phyloP scores from a whole-genome alignment of 2,113 vertebrate species.

The Oncorhynchus masou region DNA sequence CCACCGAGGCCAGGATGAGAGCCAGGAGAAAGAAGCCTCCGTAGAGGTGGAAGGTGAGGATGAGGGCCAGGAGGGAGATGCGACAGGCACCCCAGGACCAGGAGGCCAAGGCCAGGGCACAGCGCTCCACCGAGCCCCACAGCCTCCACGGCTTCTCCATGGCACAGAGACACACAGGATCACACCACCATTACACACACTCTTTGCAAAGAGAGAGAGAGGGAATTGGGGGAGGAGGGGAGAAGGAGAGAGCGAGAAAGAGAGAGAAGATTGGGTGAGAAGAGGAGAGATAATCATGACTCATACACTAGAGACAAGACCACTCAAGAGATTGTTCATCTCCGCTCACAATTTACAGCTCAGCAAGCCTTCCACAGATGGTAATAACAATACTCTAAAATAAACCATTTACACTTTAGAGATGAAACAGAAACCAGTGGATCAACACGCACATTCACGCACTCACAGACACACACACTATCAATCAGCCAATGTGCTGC shows the following conservation, averaged over 20 bases:
- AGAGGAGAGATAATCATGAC: background rate
- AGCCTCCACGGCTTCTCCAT: constrained; percentile 98
- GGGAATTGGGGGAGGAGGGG: background rate
- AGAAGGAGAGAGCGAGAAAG: constrained; percentile 10
- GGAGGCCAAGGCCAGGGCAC: constrained; percentile 83
- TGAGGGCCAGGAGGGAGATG: constrained; percentile 92
- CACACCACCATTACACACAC: constrained; percentile 37
- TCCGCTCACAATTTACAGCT: background rate
- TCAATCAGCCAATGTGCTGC: background rate
- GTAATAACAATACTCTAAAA: background rate
- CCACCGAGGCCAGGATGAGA: constrained; percentile 90
- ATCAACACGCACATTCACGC: too few relatives aligned
- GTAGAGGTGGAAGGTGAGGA: constrained; percentile 96
- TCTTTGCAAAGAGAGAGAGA: constrained; percentile 39
- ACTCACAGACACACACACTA: background rate
- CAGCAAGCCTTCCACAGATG: background rate
- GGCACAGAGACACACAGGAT: constrained; percentile 49
- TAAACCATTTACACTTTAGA: background rate
- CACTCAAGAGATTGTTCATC: too few relatives aligned
- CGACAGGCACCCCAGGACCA: constrained; percentile 97
- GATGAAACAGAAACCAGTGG: background rate
- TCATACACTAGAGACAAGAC: too few relatives aligned
- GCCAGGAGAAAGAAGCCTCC: constrained; percentile 87
- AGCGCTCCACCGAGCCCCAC: constrained; percentile 86
- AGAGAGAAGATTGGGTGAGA: too few relatives aligned